Evolutionary conservation across 2,888 invertebrate species (phyloP).

Genomic region (Vesta saturnalis): DNA sequence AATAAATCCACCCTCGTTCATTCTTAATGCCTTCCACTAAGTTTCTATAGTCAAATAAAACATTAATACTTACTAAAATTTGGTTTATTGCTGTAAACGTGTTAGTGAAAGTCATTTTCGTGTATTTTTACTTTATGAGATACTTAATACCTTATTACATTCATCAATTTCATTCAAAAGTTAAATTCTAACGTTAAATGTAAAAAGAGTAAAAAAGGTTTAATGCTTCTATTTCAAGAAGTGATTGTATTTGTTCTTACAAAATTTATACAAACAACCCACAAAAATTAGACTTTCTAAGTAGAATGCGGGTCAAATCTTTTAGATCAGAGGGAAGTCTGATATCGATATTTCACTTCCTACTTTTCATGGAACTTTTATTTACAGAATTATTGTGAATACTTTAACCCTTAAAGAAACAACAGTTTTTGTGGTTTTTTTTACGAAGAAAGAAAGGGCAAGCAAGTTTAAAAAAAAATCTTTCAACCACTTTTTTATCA

Average conservation of each 20-base stretch:
- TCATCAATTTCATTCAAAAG: neutral
- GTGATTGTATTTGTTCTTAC: neutral
- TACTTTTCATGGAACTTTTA: neutral
- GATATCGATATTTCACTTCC: neutral
- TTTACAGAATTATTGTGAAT: neutral
- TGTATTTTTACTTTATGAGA: neutral
- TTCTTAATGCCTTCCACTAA: slow-evolving; percentile 17
- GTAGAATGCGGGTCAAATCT: neutral
- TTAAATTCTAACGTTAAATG: neutral
- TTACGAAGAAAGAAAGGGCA: too few relatives aligned
- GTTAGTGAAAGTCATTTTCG: neutral
- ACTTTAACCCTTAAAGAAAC: neutral
- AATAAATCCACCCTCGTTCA: slow-evolving; percentile 33
- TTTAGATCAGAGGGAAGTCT: neutral
- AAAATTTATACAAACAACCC: neutral
- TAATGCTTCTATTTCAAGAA: neutral
- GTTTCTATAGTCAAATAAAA: slow-evolving; percentile 6
- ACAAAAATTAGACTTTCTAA: neutral
- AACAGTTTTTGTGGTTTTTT: too few relatives aligned
- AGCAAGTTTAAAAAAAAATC: too few relatives aligned
- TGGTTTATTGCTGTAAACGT: slow-evolving; percentile 1
- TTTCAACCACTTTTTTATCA: too few relatives aligned
- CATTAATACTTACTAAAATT: slow-evolving; percentile 10
- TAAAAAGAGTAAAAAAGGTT: neutral
- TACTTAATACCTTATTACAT: neutral